A percentile compares a stretch with the other conserved stretches of the same genome.
Evolutionary conservation across 2,888 invertebrate species (phyloP).

Genomic region (Agriopis aurantiaria): DNA sequence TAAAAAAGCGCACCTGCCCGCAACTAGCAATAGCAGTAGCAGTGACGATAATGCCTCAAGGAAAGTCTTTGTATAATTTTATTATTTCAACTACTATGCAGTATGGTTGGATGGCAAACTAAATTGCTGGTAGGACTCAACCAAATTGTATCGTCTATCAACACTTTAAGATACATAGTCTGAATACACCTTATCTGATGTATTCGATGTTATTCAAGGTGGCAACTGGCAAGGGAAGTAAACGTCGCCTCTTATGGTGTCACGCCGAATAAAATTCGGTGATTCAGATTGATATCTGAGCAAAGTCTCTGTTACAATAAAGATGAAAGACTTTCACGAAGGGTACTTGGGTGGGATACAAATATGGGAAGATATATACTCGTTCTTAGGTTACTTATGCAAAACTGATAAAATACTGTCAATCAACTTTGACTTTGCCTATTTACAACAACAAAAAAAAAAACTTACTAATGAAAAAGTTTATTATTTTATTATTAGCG

Average conservation of each 20-base stretch:
- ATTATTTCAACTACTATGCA: too few species aligned
- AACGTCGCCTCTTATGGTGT: slow-evolving; percentile 16
- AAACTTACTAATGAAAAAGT: too few species aligned
- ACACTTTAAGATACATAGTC: neutral
- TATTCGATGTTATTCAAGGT: slow-evolving; percentile 25
- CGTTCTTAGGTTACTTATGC: neutral
- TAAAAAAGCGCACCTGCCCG: too few species aligned
- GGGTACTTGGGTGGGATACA: neutral
- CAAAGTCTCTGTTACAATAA: slow-evolving; percentile 5
- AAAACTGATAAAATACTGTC: neutral
- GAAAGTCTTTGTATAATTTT: too few species aligned
- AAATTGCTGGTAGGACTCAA: too few species aligned
- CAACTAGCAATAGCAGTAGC: too few species aligned
- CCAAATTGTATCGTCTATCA: too few species aligned
- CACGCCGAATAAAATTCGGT: slow-evolving; percentile 15
- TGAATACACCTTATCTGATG: slow-evolving; percentile 12
- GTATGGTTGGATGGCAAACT: too few species aligned
- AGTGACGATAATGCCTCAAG: too few species aligned
- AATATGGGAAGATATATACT: neutral
- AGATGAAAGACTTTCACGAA: neutral
- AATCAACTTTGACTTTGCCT: neutral
- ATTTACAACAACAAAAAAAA: too few species aligned
- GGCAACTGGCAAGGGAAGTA: slow-evolving; percentile 19
- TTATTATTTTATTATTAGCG: too few species aligned
- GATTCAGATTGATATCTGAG: slow-evolving; percentile 13